Evolutionary conservation across 2,797 vertebrate species (phyloP).

Genomic region (Enteromius treurensis): DNA sequence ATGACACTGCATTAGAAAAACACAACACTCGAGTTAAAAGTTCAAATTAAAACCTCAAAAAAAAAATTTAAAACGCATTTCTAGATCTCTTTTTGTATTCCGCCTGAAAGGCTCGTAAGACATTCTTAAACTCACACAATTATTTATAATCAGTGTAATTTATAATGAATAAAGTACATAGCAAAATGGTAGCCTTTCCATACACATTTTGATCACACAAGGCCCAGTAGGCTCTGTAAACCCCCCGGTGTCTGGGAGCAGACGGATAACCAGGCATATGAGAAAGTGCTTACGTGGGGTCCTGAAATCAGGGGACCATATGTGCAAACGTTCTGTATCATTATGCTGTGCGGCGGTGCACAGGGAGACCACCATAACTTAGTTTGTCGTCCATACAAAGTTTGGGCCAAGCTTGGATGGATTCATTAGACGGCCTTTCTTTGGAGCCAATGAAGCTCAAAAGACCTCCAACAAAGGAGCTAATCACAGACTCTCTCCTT

Average conservation of each 20-base stretch:
- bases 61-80: neutral
- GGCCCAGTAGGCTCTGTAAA: conserved; percentile 2
- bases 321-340: conserved; percentile 81
- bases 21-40: neutral
- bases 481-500: conserved; percentile 84
- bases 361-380: conserved; percentile 84
- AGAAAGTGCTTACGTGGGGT: conserved; percentile 76
- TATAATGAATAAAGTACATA: neutral
- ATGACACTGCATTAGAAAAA: neutral
- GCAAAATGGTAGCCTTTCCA: neutral
- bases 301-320: conserved; percentile 71
- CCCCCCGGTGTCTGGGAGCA: conserved; percentile 22
- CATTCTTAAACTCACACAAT: neutral
- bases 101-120: too few species aligned
- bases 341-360: conserved; percentile 72
- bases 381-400: conserved; percentile 88
- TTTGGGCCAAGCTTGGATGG: conserved; percentile 88
- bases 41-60: neutral
- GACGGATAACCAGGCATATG: conserved; percentile 68
- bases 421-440: conserved; percentile 90
- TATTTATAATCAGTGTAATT: neutral
- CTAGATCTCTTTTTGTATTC: neutral
- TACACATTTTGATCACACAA: neutral
- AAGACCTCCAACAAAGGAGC: conserved; percentile 86
- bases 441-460: conserved; percentile 87